A percentile compares a stretch with the other conserved stretches of the same genome.
These are phyloP conservation scores for Musca domestica DNA, from an alignment of 1,140 invertebrate species.

Conservation along the genomic window DNA sequence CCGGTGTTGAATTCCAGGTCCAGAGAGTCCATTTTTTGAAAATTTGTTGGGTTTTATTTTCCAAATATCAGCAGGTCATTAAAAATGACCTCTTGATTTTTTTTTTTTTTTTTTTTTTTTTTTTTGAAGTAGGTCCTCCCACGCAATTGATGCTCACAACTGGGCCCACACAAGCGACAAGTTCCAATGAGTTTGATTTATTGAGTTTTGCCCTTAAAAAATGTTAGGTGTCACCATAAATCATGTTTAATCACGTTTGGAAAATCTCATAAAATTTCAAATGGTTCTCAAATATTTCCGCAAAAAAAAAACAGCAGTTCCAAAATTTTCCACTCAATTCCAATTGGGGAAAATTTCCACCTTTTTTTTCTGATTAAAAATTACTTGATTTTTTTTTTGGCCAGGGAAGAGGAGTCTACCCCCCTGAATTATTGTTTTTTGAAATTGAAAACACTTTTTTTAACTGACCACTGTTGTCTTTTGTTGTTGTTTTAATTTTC, in stretches of 20 bases:
- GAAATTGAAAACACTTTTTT: too few relatives aligned
- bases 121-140: not conserved
- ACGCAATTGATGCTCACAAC: not conserved
- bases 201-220: constrained; percentile 26
- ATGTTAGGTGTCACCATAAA: constrained; percentile 55
- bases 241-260: constrained; percentile 54
- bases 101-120: not conserved
- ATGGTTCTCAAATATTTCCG: constrained; percentile 40
- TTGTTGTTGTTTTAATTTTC: not conserved
- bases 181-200: too few relatives aligned
- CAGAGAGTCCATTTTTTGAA: too few relatives aligned
- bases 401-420: too few relatives aligned
- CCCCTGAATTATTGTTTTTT: too few relatives aligned
- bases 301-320: constrained; percentile 28
- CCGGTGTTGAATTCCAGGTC: too few relatives aligned
- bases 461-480: too few relatives aligned
- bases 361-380: too few relatives aligned
- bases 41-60: too few relatives aligned
- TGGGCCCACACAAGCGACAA: too few relatives aligned
- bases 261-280: constrained; percentile 54
- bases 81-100: not conserved
- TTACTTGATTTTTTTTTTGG: too few relatives aligned
- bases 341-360: too few relatives aligned
- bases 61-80: constrained; percentile 9
- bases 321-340: not conserved